Percentiles rank a stretch among this genome's conserved stretches.
These are phyloP conservation scores for Oryzias dopingdopingensis DNA, from an alignment of 2,797 vertebrate species.

Conservation along the genomic window DNA sequence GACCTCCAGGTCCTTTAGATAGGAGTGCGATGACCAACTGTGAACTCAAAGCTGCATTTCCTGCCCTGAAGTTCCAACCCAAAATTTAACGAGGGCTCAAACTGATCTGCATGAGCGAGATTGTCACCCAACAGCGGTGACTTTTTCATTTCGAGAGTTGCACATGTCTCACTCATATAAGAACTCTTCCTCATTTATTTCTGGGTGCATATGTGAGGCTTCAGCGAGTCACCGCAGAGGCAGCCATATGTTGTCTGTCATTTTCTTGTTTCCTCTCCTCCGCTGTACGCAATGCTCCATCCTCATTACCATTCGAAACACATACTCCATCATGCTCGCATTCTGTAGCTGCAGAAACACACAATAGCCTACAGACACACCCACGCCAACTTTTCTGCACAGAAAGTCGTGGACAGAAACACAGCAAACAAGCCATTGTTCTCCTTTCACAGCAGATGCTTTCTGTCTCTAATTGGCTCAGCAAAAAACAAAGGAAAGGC, in stretches of 20 bases:
- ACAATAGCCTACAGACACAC: constrained; percentile 45
- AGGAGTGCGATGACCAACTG: constrained; percentile 56
- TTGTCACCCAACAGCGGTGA: constrained; percentile 46
- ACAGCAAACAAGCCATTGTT: constrained; percentile 73
- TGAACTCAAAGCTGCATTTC: constrained; percentile 56
- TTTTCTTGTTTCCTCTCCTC: constrained; percentile 60
- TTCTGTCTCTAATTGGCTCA: constrained; percentile 78
- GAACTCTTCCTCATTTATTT: constrained; percentile 54
- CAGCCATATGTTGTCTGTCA: constrained; percentile 72
- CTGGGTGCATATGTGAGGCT: constrained; percentile 22
- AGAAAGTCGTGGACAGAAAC: constrained; percentile 39
- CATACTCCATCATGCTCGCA: constrained; percentile 34
- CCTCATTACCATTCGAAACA: constrained; percentile 55
- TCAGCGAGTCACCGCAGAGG: constrained; percentile 62
- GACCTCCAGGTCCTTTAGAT: constrained; percentile 68
- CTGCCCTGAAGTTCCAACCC: constrained; percentile 63
- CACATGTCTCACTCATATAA: constrained; percentile 52
- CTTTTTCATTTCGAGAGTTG: constrained; percentile 61
- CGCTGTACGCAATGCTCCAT: constrained; percentile 45
- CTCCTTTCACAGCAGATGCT: constrained; percentile 74
- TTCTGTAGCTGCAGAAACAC: constrained; percentile 45
- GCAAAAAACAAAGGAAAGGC: constrained; percentile 76
- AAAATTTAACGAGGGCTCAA: constrained; percentile 44
- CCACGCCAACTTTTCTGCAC: constrained; percentile 42
- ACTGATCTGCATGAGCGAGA: constrained; percentile 22